Percentiles rank a stretch among this genome's conserved stretches.
phyloP scores from a whole-genome alignment of 2,888 invertebrate genomes.

The Drosophila niveifrons region DNA sequence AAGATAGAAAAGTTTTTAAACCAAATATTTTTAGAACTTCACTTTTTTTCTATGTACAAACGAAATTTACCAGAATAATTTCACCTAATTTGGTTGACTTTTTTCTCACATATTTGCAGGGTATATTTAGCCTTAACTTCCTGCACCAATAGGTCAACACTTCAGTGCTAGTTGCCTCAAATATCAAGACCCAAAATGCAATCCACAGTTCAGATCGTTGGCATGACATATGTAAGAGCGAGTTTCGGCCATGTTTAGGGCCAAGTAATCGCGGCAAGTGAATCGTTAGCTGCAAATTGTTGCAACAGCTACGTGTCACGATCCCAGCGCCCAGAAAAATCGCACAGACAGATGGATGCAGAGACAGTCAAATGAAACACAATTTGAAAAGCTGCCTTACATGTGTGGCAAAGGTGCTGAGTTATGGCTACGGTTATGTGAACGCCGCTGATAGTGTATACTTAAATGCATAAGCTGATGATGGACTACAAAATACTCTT shows the following conservation, averaged over 20 bases:
- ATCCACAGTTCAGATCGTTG: constrained; percentile 36
- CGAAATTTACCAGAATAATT: no score
- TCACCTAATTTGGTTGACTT: no score
- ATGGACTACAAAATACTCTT: constrained; percentile 1
- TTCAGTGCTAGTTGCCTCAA: constrained; percentile 27
- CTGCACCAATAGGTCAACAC: constrained; percentile 50
- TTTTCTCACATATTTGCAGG: no score
- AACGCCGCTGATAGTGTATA: constrained; percentile 23
- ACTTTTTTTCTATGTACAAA: no score
- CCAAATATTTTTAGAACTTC: no score
- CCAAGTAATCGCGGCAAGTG: constrained; percentile 62
- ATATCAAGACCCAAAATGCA: constrained; percentile 48
- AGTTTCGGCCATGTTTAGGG: constrained; percentile 38
- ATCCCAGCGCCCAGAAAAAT: constrained; percentile 75
- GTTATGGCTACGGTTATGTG: constrained; percentile 68
- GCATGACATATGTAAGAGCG: constrained; percentile 38
- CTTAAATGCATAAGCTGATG: not conserved
- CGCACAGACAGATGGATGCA: constrained; percentile 31
- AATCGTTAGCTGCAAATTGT: constrained; percentile 69
- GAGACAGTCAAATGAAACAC: constrained; percentile 46
- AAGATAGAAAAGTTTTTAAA: no score
- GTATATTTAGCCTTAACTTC: not conserved
- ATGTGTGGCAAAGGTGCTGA: constrained; percentile 69
- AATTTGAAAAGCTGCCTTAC: constrained; percentile 59
- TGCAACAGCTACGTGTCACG: constrained; percentile 80